Evolutionary conservation across 1,140 invertebrate species (phyloP), one percentile per base, ranked within the genome.

Genomic region (Drosophila nasuta): DNA sequence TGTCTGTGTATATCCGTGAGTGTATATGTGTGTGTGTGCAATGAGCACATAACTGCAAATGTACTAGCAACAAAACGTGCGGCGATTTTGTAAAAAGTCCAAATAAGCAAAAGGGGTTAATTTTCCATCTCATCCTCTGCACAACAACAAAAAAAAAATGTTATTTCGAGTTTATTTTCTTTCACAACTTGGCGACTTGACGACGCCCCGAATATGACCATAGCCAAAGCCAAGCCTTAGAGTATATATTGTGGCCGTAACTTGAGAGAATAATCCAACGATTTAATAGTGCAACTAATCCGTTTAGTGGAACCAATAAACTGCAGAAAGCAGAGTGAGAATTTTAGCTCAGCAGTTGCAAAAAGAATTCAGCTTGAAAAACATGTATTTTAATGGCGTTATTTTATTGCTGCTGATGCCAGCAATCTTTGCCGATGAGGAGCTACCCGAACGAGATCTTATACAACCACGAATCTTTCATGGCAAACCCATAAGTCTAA

Each of bases 41-140:
- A 77, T 82, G 81, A 77, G 73, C 70, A 90, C 79, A 86, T 86
- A 89, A 90, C 86, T 83, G 86, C 73, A 89, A 89, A 90, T 87
- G 88, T 86, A 90, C 86, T 89, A 79, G 83, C 87, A 90, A 90
- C 82, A 91, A 75, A 78, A 91, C 85, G 85, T 89, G 85, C 86
- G 62, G 71, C 81, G 86, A 76, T 89, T 89, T 66, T 57, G 43
- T 77, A 89, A 89, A 76, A 68, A 89, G 72, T 58, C 63, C 49
- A 78, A 77, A 56, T 2, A 56, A 10, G n/a, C 20, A 15, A 38
- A 56, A 56, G 52, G 52, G 52, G 30, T 38, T 56, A 38, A 56
- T 58, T 58, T 58, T 58, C 3, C 5, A n/a, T 11, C 41, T 10
- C n/a, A n/a, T 17, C 56, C 51, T 20, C n/a, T 28, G 8, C 11